These are phyloP conservation scores for Isichthys henryi DNA, from an alignment of 2,113 vertebrate species.

Conservation along the genomic window DNA sequence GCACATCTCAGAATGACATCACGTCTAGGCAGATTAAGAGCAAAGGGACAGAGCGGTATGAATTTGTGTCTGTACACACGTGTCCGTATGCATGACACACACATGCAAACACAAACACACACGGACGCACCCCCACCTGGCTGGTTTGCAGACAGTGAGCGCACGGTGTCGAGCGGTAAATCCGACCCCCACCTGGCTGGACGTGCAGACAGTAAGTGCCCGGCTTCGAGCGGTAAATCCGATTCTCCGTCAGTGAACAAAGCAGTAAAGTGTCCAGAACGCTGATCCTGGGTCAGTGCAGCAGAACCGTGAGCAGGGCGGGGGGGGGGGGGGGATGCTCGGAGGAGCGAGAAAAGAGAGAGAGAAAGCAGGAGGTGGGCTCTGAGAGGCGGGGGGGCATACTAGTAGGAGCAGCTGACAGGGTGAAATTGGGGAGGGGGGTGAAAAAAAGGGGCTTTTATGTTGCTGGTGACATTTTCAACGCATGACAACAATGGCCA, in stretches of 20 bases:
- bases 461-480: constrained; percentile 77
- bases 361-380: neutral
- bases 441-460: constrained; percentile 64
- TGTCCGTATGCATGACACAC: constrained; percentile 13
- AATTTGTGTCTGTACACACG: neutral
- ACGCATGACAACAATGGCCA: constrained; percentile 78
- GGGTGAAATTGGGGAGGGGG: constrained; percentile 42
- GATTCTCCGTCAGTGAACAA: constrained; percentile 47
- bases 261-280: constrained; percentile 51
- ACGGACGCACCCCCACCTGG: constrained; percentile 39
- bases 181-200: constrained; percentile 61
- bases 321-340: constrained; percentile 21
- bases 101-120: constrained; percentile 12
- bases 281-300: constrained; percentile 30
- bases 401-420: constrained; percentile 47
- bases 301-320: constrained; percentile 51
- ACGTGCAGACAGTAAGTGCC: constrained; percentile 49
- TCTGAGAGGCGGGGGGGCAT: neutral
- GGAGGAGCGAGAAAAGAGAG: constrained; percentile 10
- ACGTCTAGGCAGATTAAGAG: neutral
- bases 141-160: constrained; percentile 55
- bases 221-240: constrained; percentile 58
- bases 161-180: constrained; percentile 53
- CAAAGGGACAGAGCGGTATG: neutral
- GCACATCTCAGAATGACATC: constrained; percentile 11